A percentile compares a stretch with the other conserved stretches of the same genome.
Conservation (phyloP, 2,888 invertebrate species). For the Chymomyza procnemis region DNA sequence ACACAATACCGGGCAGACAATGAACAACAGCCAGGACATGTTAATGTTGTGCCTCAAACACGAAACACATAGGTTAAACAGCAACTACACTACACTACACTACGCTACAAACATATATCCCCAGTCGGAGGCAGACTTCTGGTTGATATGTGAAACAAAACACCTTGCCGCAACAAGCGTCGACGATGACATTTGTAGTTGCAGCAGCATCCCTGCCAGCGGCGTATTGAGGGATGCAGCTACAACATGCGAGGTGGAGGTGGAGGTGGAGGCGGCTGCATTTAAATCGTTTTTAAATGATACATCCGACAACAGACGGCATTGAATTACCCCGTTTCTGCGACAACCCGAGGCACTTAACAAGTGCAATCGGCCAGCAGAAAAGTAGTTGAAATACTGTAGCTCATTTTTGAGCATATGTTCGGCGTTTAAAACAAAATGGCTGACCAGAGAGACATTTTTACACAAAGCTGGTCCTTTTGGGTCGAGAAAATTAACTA, state of each 20-base stretch:
- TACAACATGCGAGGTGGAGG: neutral
- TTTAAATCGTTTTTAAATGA: conserved; percentile 56
- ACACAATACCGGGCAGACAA: conserved; percentile 24
- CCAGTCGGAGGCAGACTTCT: conserved; percentile 1
- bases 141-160: conserved; percentile 63
- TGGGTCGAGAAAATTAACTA: too few species aligned
- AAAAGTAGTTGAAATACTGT: neutral
- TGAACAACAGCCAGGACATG: conserved; percentile 30
- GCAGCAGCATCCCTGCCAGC: neutral
- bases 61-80: conserved; percentile 43
- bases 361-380: neutral
- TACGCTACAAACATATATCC: neutral
- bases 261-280: neutral
- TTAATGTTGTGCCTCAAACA: conserved; percentile 42
- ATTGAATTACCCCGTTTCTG: conserved; percentile 1
- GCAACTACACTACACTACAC: conserved; percentile 7
- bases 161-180: conserved; percentile 49
- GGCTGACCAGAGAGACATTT: neutral
- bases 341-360: neutral
- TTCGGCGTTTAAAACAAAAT: neutral
- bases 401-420: neutral
- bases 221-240: neutral
- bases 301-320: conserved; percentile 5
- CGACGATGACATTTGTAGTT: conserved; percentile 38
- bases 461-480: too few species aligned